Evolutionary conservation across 2,797 vertebrate species (phyloP).

Genomic region (Mycteria americana): DNA sequence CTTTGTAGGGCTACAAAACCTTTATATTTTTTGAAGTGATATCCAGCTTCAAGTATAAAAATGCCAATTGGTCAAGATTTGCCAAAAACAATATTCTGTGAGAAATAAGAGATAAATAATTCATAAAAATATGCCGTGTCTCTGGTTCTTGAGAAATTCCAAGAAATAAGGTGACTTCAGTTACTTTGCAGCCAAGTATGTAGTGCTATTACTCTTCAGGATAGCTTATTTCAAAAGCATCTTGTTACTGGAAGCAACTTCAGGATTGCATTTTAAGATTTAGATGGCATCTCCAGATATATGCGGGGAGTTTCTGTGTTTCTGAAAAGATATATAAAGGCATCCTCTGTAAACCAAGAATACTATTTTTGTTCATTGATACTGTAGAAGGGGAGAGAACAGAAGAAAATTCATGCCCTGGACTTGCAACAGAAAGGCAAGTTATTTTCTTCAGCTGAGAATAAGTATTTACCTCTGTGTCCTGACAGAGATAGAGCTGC

Average conservation of each 20-base stretch:
- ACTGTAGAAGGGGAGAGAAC: background rate
- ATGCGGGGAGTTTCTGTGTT: background rate
- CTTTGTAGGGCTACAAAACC: background rate
- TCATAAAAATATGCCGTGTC: background rate
- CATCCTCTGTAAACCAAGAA: background rate
- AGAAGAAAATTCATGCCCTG: background rate
- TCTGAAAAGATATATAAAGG: background rate
- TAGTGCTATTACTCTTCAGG: background rate
- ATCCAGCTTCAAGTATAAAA: background rate
- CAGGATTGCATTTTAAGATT: background rate
- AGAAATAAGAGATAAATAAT: background rate
- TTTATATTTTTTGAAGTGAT: background rate
- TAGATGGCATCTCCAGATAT: background rate
- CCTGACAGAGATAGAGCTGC: background rate
- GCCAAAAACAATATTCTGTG: background rate
- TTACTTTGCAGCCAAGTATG: background rate
- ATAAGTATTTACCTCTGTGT: background rate
- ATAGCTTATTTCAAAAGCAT: constrained; percentile 4
- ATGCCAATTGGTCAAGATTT: background rate
- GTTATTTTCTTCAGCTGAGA: background rate
- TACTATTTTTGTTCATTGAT: background rate
- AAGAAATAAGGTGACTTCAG: background rate
- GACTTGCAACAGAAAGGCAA: background rate
- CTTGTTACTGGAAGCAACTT: background rate
- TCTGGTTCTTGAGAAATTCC: background rate